phyloP scores from a whole-genome alignment of 1,140 invertebrate genomes.

The Babylonia areolata region DNA sequence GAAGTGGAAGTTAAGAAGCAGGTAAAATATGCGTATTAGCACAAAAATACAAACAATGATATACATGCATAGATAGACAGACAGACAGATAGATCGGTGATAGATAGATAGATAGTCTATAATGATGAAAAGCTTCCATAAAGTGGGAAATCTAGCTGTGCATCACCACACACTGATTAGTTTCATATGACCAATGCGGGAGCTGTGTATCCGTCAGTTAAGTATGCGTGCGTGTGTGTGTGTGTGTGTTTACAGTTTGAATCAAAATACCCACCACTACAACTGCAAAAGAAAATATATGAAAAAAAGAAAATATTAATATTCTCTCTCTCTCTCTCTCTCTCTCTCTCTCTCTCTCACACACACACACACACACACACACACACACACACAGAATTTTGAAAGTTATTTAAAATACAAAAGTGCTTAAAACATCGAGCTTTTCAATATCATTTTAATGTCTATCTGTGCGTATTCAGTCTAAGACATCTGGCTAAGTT shows the following conservation, averaged over 20 bases:
- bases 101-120: neutral
- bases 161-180: no score
- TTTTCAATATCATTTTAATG: no score
- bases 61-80: neutral
- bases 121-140: neutral
- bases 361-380: slow-evolving; percentile 10
- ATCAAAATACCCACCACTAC: neutral
- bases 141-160: neutral
- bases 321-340: neutral
- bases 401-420: neutral
- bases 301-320: neutral
- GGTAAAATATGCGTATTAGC: no score
- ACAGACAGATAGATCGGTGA: neutral
- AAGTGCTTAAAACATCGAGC: neutral
- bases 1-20: no score
- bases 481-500: no score
- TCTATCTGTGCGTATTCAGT: no score
- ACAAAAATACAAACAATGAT: neutral
- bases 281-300: neutral
- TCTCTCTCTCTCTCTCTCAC: neutral
- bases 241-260: no score
- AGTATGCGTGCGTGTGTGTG: neutral
- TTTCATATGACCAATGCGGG: no score
- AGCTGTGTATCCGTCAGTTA: neutral
- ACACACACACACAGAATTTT: no score